Conservation (phyloP, 2,797 vertebrate species). For the Crax fasciolata region DNA sequence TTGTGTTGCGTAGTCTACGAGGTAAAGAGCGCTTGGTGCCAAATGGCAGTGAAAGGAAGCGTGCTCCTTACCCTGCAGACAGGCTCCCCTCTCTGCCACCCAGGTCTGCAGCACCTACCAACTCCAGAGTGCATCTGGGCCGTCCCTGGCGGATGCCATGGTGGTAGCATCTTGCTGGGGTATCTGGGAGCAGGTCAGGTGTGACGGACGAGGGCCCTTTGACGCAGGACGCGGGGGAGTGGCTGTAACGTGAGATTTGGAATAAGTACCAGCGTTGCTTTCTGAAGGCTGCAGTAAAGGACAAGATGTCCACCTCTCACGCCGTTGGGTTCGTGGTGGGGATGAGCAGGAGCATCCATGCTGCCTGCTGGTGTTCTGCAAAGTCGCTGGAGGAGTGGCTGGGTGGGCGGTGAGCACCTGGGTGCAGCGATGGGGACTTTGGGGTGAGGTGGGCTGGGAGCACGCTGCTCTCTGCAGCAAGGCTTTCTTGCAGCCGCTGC, state of each 20-base stretch:
- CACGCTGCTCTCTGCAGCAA: neutral
- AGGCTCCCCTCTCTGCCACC: no score
- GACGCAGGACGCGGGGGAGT: conserved; percentile 60
- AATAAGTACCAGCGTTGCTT: conserved; percentile 27
- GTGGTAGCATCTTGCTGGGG: conserved; percentile 57
- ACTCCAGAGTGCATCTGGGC: neutral
- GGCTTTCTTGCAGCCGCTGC: neutral
- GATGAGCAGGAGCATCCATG: neutral
- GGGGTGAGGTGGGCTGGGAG: neutral
- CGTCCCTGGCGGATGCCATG: neutral
- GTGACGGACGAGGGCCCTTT: conserved; percentile 59
- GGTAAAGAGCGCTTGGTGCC: neutral
- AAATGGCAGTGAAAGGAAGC: neutral
- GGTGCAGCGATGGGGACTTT: neutral
- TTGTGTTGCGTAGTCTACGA: fast-evolving
- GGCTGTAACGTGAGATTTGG: conserved; percentile 72
- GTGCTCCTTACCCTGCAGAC: no score
- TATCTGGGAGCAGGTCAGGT: conserved; percentile 71
- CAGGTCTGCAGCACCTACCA: no score
- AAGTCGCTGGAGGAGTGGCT: neutral
- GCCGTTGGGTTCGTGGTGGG: neutral
- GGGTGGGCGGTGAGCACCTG: neutral
- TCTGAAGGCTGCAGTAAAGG: conserved; percentile 34
- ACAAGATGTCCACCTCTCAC: conserved; percentile 43
- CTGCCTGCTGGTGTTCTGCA: neutral